Conservation (phyloP, 2,113 vertebrate species). For the Forbesichthys papilliferus region DNA sequence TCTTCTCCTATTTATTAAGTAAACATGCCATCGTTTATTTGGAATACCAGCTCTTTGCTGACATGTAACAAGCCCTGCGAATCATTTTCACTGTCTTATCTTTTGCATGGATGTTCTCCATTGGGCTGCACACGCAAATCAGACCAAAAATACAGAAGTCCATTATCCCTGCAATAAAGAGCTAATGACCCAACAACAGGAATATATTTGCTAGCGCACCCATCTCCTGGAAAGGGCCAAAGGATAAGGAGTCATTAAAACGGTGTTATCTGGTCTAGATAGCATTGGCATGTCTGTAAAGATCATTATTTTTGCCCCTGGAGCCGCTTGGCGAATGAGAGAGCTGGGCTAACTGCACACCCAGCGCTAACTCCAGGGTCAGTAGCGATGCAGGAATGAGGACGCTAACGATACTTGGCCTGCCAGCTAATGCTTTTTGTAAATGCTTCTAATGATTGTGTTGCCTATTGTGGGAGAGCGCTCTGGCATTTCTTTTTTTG, state of each 20-base stretch:
- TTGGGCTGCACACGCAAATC: conserved; percentile 45
- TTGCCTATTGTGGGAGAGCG: conserved; percentile 49
- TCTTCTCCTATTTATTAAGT: conserved; percentile 26
- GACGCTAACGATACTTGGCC: conserved; percentile 68
- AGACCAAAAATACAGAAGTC: conserved; percentile 65
- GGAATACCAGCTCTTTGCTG: conserved; percentile 32
- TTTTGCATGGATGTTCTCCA: conserved; percentile 39
- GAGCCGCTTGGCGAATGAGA: conserved; percentile 72
- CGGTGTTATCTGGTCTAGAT: conserved; percentile 75
- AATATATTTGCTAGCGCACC: conserved; percentile 68
- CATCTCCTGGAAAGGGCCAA: conserved; percentile 71
- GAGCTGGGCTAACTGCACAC: conserved; percentile 49
- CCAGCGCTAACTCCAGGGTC: conserved; percentile 64
- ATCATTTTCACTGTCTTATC: conserved; percentile 47
- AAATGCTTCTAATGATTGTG: conserved; percentile 68
- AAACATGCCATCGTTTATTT: conserved; percentile 31
- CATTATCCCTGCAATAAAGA: conserved; percentile 69
- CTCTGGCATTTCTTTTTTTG: conserved; percentile 36
- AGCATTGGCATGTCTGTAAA: conserved; percentile 77
- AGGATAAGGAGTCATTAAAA: conserved; percentile 79
- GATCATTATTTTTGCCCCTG: conserved; percentile 81
- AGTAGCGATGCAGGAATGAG: conserved; percentile 63
- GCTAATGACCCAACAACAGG: conserved; percentile 73
- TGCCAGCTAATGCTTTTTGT: conserved; percentile 71
- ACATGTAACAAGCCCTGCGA: conserved; percentile 19